A percentile compares a stretch with the other conserved stretches of the same genome.
These are phyloP conservation scores for Stegastes partitus DNA, from an alignment of 2,113 vertebrate genomes.

Conservation along the genomic window DNA sequence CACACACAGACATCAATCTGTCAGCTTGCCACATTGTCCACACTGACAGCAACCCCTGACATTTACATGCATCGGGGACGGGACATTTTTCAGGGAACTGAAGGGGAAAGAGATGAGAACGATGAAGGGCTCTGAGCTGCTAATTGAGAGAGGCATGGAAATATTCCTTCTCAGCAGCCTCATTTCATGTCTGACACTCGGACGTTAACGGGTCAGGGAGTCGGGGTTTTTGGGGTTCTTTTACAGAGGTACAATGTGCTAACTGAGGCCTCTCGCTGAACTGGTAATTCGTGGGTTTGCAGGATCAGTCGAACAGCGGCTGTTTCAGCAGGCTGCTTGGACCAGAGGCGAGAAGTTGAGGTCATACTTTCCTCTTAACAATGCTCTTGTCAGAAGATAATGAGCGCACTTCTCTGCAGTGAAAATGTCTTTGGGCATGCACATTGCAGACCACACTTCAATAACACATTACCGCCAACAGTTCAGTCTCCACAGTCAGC, in stretches of 20 bases:
- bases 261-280: background rate
- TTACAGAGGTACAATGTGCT: conserved; percentile 8
- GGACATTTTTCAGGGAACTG: conserved; percentile 20
- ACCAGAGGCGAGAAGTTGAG: conserved; percentile 35
- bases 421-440: conserved; percentile 44
- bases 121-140: conserved; percentile 49
- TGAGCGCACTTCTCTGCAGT: conserved; percentile 32
- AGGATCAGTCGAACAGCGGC: background rate
- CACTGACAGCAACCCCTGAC: conserved; percentile 63
- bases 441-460: conserved; percentile 30
- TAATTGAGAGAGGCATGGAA: conserved; percentile 24
- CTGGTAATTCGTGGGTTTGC: conserved; percentile 13
- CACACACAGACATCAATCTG: conserved; percentile 29
- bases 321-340: background rate
- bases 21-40: conserved; percentile 51
- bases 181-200: conserved; percentile 6
- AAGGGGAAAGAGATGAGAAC: conserved; percentile 1
- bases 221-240: background rate
- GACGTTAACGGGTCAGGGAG: conserved; percentile 9
- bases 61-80: conserved; percentile 59
- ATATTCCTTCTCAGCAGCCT: conserved; percentile 43
- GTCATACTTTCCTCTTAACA: conserved; percentile 42
- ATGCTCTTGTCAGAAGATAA: conserved; percentile 56
- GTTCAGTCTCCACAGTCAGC: conserved; percentile 20
- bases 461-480: conserved; percentile 21